Conservation (phyloP, 1,140 invertebrate species). For the Ceratoteleas bidentatus region DNA sequence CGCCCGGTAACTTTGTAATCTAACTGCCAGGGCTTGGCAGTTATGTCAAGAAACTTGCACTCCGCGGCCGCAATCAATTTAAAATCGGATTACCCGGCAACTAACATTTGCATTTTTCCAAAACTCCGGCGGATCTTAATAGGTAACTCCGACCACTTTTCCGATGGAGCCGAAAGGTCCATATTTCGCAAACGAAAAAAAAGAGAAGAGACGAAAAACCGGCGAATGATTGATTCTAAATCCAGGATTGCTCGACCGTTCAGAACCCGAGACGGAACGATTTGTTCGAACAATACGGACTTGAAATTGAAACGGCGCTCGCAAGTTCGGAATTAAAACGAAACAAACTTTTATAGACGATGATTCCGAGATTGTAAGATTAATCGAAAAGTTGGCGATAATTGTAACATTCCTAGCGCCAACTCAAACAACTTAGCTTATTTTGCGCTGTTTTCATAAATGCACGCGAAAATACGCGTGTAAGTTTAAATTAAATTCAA, state of each 20-base stretch:
- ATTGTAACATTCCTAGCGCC: constrained; percentile 29
- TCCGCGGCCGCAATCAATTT: constrained; percentile 21
- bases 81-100: constrained; percentile 17
- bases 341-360: constrained; percentile 47
- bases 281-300: constrained; percentile 22
- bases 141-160: too few species aligned
- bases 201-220: too few species aligned
- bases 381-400: constrained; percentile 54
- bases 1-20: constrained; percentile 49
- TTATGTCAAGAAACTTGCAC: constrained; percentile 39
- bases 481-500: constrained; percentile 51
- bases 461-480: constrained; percentile 23
- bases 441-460: constrained; percentile 15
- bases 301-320: constrained; percentile 34
- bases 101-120: constrained; percentile 10
- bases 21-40: constrained; percentile 48
- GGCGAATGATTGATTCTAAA: too few species aligned
- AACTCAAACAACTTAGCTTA: constrained; percentile 32
- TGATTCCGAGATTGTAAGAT: constrained; percentile 45
- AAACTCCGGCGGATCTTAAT: too few species aligned
- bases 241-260: too few species aligned
- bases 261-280: not conserved
- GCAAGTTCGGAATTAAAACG: constrained; percentile 38
- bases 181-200: too few species aligned
- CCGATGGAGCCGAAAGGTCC: too few species aligned